phyloP scores from a whole-genome alignment of 2,888 invertebrate species.

The Hemistola chrysoprasaria region DNA sequence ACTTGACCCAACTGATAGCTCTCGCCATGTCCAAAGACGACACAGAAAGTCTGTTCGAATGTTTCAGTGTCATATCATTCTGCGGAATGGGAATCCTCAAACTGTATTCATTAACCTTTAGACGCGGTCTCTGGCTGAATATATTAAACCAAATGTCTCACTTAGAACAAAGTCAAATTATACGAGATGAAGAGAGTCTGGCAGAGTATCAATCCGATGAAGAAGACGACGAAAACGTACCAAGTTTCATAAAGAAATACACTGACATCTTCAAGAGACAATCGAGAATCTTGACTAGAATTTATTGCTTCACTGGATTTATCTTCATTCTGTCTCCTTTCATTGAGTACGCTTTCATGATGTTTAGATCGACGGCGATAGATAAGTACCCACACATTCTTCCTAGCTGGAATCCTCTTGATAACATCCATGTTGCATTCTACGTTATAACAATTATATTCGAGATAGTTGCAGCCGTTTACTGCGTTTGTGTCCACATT shows the following conservation, averaged over 20 bases:
- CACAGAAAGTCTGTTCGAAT: conserved; percentile 49
- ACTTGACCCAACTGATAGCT: conserved; percentile 43
- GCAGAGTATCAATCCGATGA: conserved; percentile 39
- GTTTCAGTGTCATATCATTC: conserved; percentile 58
- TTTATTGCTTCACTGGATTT: conserved; percentile 49
- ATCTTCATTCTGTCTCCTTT: conserved; percentile 58
- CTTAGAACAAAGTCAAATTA: conserved; percentile 44
- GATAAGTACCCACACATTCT: conserved; percentile 53
- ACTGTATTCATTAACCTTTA: conserved; percentile 41
- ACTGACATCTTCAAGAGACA: conserved; percentile 41
- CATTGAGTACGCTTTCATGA: conserved; percentile 43
- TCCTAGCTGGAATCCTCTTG: conserved; percentile 55
- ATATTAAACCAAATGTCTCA: conserved; percentile 39
- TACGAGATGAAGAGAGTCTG: conserved; percentile 25
- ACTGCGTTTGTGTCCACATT: conserved; percentile 53
- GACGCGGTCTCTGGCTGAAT: conserved; percentile 42
- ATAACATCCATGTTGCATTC: conserved; percentile 34
- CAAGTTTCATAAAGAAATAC: conserved; percentile 37
- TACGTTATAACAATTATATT: conserved; percentile 43
- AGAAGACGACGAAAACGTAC: conserved; percentile 19
- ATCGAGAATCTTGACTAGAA: conserved; percentile 38
- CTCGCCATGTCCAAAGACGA: conserved; percentile 44
- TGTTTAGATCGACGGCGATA: conserved; percentile 24
- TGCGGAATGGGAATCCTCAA: conserved; percentile 59
- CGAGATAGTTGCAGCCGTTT: conserved; percentile 50